Evolutionary conservation across 2,888 invertebrate species (phyloP).

Genomic region (Drosophila rellima): DNA sequence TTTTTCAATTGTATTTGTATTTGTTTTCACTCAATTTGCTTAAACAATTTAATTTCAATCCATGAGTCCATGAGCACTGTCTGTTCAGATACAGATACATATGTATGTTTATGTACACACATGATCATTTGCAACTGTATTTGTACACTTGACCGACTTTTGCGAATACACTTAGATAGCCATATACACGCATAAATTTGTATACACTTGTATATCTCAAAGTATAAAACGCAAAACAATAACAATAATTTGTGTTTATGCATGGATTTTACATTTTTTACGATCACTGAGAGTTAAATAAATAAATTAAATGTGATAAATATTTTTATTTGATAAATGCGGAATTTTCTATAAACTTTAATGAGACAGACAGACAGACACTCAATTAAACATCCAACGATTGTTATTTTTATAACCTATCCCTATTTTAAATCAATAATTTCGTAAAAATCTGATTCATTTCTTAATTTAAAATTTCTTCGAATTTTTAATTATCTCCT

Average conservation of each 20-base stretch:
- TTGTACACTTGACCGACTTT: conserved; percentile 75
- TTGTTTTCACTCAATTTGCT: conserved; percentile 72
- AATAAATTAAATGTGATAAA: background rate
- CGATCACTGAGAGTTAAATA: background rate
- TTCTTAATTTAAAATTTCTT: background rate
- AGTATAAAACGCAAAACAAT: conserved; percentile 28
- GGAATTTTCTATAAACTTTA: background rate
- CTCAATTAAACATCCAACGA: background rate
- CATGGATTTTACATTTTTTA: conserved; percentile 28
- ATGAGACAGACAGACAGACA: background rate
- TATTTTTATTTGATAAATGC: background rate
- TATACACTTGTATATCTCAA: conserved; percentile 4
- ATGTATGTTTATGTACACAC: conserved; percentile 1
- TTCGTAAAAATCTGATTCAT: background rate
- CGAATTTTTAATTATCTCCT: background rate
- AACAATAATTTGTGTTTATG: conserved; percentile 34
- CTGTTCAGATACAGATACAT: conserved; percentile 4
- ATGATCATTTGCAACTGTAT: conserved; percentile 15
- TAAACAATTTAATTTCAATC: conserved; percentile 65
- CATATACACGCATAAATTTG: conserved; percentile 14
- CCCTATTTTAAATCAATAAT: background rate
- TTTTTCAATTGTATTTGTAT: conserved; percentile 14
- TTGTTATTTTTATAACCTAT: too few relatives aligned
- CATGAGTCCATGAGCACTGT: conserved; percentile 28
- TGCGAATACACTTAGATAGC: conserved; percentile 28